Percentiles rank a stretch among this genome's conserved stretches.
phyloP scores from a whole-genome alignment of 2,888 invertebrate genomes.

The Tetropium fuscum region DNA sequence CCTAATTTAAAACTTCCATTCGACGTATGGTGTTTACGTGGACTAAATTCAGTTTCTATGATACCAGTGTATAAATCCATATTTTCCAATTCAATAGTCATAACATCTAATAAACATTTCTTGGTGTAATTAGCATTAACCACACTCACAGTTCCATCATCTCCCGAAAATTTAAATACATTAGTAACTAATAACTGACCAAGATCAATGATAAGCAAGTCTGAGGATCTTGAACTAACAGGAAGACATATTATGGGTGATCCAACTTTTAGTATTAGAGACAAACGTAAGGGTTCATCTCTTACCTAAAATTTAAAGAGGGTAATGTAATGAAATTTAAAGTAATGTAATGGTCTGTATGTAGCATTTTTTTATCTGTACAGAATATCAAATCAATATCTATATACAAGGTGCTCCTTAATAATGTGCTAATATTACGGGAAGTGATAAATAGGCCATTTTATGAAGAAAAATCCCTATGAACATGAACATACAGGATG shows the following conservation, averaged over 20 bases:
- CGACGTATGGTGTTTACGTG: slow-evolving; percentile 40
- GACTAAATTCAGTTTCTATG: slow-evolving; percentile 51
- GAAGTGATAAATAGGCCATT: too few relatives aligned
- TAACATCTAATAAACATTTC: slow-evolving; percentile 79
- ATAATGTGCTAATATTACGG: too few relatives aligned
- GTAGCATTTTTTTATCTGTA: too few relatives aligned
- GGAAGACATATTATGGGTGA: slow-evolving; percentile 91
- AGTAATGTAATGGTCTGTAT: too few relatives aligned
- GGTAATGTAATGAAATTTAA: background rate
- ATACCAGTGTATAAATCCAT: slow-evolving; percentile 82
- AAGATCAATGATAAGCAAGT: slow-evolving; percentile 84
- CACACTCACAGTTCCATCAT: slow-evolving; percentile 69
- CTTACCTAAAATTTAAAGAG: slow-evolving; percentile 45
- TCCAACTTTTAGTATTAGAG: slow-evolving; percentile 75
- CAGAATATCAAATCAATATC: too few relatives aligned
- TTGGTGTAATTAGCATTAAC: slow-evolving; percentile 59
- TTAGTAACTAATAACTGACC: slow-evolving; percentile 84
- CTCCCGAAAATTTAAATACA: slow-evolving; percentile 75
- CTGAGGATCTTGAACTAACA: slow-evolving; percentile 81
- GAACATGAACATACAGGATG: too few relatives aligned
- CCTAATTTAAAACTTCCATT: slow-evolving; percentile 63
- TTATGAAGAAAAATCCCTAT: too few relatives aligned
- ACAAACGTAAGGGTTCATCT: slow-evolving; percentile 66
- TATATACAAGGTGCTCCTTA: too few relatives aligned
- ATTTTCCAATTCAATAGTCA: slow-evolving; percentile 78